Evolutionary conservation across 2,888 invertebrate genomes (phyloP), one percentile per base, ranked within the genome.

Genomic region (Caradrina kadenii): DNA sequence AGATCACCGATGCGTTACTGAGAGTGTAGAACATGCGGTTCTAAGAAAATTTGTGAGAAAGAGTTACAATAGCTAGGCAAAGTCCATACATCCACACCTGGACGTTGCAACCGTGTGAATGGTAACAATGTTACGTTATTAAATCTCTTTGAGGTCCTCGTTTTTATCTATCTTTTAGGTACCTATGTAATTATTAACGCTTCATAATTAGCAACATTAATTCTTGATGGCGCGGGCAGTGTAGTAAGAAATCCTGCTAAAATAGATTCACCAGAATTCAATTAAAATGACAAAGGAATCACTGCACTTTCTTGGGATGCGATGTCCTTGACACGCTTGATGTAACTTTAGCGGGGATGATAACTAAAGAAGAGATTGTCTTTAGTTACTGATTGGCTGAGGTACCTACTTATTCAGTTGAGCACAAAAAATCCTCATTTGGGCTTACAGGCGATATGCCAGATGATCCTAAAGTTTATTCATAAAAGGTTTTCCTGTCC

Each of bases 1-100:
- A 66, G 66, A 75, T 62, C 83, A 69, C 42, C 65, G 69, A 73
- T 62, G 76, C 81, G 73, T 74, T 71, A 71, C 76, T n/a, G 63
- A 68, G 53, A 73, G 64, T 53, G 74, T 66, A 66, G 61, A 81
- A 78, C 63, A 77, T 62, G 58, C 48, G 42, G 63, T 64, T 75
- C 67, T 65, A 53, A 26, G 61, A 71, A 81, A 13, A 35, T 56
- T 71, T 67, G 67, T 64, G 54, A 67, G 81, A 81, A 77, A 67
- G 75, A 75, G 74, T 64, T 79, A 79, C 31, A 63, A 60, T 73
- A 72, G 52, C 22, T 42, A 53, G 39, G 15, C 22, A 54, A 62
- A 49, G 35, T 78, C 19, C 22, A 42, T 21, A 42, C 11, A 35
- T 42, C n/a, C 15, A 21, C 17, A 49, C 21, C 22, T 59, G 42